A percentile compares a stretch with the other conserved stretches of the same genome.
Evolutionary conservation across 2,797 vertebrate genomes (phyloP).

Genomic region (Arrhamphus sclerolepis): DNA sequence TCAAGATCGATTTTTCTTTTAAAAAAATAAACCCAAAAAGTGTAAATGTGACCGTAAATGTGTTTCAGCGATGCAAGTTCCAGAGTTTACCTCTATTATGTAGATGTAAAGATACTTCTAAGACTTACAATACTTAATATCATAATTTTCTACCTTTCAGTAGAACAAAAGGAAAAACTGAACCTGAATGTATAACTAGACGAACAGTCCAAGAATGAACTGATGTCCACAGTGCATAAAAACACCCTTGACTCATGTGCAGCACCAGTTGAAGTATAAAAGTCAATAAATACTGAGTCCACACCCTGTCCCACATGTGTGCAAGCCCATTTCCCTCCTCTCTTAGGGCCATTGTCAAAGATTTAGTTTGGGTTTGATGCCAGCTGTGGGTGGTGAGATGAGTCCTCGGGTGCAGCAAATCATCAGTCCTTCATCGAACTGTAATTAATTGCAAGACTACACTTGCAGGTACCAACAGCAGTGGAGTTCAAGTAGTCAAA

Average conservation of each 20-base stretch:
- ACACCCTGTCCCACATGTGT: conserved; percentile 17
- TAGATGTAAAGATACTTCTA: too few relatives aligned
- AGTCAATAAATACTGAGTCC: conserved; percentile 27
- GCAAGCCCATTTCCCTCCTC: conserved; percentile 24
- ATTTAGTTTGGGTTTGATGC: conserved; percentile 41
- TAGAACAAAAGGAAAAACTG: not conserved
- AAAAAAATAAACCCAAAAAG: too few relatives aligned
- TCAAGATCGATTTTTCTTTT: too few relatives aligned
- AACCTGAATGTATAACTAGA: conserved; percentile 4
- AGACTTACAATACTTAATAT: too few relatives aligned
- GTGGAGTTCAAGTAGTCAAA: conserved; percentile 17
- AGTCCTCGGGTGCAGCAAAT: conserved; percentile 29
- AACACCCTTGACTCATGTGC: not conserved
- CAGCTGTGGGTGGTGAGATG: conserved; percentile 15
- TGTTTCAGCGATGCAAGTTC: too few relatives aligned
- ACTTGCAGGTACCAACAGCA: conserved; percentile 6
- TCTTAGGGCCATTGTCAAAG: conserved; percentile 40
- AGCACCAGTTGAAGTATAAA: not conserved
- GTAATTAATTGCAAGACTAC: conserved; percentile 26
- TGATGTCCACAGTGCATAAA: not conserved
- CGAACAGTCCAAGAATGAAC: not conserved
- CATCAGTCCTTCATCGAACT: conserved; percentile 51
- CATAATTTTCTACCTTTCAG: too few relatives aligned
- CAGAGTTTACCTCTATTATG: too few relatives aligned
- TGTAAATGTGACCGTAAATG: too few relatives aligned